A percentile compares a stretch with the other conserved stretches of the same genome.
These are phyloP conservation scores for Papilio demoleus DNA, from an alignment of 2,888 invertebrate species.

Conservation along the genomic window DNA sequence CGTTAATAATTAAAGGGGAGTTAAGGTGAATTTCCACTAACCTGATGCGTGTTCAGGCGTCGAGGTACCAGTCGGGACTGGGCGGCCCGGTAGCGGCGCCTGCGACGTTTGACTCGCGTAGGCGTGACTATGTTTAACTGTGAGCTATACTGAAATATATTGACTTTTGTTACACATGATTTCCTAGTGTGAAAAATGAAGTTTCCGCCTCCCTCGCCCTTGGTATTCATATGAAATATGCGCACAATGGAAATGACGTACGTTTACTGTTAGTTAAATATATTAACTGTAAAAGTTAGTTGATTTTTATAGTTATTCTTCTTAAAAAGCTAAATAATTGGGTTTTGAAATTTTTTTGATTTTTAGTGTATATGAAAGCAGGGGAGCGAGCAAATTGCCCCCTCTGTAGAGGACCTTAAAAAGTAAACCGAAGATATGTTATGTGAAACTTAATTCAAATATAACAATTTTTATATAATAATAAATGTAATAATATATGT, in stretches of 20 bases:
- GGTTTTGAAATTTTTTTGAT: too few relatives aligned
- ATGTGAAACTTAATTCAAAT: too few relatives aligned
- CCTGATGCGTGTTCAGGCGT: constrained; percentile 76
- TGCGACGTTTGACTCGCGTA: constrained; percentile 65
- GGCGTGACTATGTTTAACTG: constrained; percentile 81
- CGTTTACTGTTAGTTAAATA: background rate
- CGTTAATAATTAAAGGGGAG: constrained; percentile 44
- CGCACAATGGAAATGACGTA: constrained; percentile 1
- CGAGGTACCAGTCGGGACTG: constrained; percentile 76
- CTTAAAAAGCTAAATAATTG: too few relatives aligned
- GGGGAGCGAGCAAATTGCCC: too few relatives aligned
- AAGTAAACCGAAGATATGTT: too few relatives aligned
- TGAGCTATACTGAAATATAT: constrained; percentile 81
- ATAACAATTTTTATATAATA: too few relatives aligned
- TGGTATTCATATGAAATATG: constrained; percentile 52
- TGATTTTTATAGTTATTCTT: too few relatives aligned
- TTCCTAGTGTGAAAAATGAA: constrained; percentile 68
- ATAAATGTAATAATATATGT: too few relatives aligned
- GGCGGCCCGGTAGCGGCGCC: constrained; percentile 57
- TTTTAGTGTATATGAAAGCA: too few relatives aligned
- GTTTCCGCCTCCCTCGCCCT: constrained; percentile 43
- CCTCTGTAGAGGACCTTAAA: too few relatives aligned
- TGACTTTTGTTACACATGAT: constrained; percentile 78
- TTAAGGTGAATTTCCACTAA: constrained; percentile 61
- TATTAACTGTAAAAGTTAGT: background rate